Evolutionary conservation across 2,888 invertebrate genomes (phyloP).

Genomic region (Rhaphigaster nebulosa): DNA sequence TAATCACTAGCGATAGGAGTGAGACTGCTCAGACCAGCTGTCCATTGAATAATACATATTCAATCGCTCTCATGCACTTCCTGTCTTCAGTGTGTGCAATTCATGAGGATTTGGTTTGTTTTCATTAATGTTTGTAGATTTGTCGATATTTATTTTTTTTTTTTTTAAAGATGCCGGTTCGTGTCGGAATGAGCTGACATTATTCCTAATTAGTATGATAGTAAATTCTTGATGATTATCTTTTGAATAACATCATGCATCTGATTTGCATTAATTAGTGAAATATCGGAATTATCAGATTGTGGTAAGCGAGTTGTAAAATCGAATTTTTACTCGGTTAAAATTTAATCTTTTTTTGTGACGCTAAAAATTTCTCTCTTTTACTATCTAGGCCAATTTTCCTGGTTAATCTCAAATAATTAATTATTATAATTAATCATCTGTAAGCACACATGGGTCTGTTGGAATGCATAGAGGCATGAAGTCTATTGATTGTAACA

Average conservation of each 20-base stretch:
- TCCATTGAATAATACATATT: conserved; percentile 49
- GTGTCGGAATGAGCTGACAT: neutral
- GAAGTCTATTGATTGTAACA: too few relatives aligned
- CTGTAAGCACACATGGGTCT: too few relatives aligned
- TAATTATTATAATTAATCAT: too few relatives aligned
- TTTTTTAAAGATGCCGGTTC: neutral
- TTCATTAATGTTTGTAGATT: neutral
- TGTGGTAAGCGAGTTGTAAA: too few relatives aligned
- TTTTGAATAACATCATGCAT: neutral
- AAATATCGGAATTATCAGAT: neutral
- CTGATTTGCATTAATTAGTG: neutral
- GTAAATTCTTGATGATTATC: neutral
- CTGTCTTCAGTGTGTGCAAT: neutral
- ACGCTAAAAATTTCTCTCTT: too few relatives aligned
- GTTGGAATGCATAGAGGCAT: too few relatives aligned
- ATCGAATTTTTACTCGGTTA: too few relatives aligned
- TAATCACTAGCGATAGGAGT: conserved; percentile 33
- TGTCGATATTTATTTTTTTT: neutral
- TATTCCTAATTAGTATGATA: neutral
- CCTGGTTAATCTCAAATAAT: too few relatives aligned
- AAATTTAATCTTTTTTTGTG: too few relatives aligned
- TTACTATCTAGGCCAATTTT: too few relatives aligned
- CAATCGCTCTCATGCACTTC: conserved; percentile 31
- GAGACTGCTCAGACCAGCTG: neutral
- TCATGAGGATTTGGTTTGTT: neutral